Percentiles rank a stretch among this genome's conserved stretches.
Evolutionary conservation across 2,113 vertebrate genomes (phyloP).

Genomic region (Terrapene triunguis): DNA sequence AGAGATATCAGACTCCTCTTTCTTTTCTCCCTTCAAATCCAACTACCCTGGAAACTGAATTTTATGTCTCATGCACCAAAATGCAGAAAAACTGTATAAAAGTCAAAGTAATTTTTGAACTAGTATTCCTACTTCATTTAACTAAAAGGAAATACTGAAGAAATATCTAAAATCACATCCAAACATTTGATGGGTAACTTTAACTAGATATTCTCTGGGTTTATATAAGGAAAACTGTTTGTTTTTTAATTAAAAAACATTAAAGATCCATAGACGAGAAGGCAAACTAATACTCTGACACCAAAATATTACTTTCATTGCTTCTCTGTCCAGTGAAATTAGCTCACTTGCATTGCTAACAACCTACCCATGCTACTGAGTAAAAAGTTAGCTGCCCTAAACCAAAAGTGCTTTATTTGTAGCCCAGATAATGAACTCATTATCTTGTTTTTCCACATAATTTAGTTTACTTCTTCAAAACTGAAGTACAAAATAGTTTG

Average conservation of each 20-base stretch:
- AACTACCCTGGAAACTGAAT: conserved; percentile 27
- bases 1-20: background rate
- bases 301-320: background rate
- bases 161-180: background rate
- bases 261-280: background rate
- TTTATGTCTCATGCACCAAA: background rate
- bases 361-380: background rate
- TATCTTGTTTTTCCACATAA: background rate
- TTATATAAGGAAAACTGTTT: background rate
- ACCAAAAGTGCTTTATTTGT: background rate
- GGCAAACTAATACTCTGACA: background rate
- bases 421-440: background rate
- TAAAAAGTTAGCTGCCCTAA: background rate
- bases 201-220: too few relatives aligned
- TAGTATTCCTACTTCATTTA: background rate
- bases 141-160: background rate
- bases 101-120: background rate
- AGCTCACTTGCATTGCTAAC: background rate
- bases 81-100: background rate
- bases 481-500: background rate
- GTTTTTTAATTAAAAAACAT: background rate
- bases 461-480: background rate
- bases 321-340: background rate
- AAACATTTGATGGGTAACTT: background rate
- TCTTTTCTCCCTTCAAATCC: conserved; percentile 16